Percentiles rank a stretch among this genome's conserved stretches.
phyloP scores from a whole-genome alignment of 2,797 vertebrate genomes.

The Hippoglossus hippoglossus region DNA sequence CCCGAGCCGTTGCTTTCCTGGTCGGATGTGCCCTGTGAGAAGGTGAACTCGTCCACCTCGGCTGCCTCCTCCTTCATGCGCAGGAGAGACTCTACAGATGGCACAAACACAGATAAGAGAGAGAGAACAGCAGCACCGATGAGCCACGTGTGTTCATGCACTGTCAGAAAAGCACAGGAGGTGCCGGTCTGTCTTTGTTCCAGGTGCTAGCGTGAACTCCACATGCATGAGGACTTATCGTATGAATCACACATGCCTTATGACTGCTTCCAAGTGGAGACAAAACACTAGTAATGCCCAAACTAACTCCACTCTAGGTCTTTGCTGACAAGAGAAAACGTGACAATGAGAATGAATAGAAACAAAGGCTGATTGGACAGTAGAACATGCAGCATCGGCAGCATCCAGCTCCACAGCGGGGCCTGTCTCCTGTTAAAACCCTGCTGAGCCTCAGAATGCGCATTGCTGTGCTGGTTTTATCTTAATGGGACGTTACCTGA shows the following conservation, averaged over 20 bases:
- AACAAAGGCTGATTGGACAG: conserved; percentile 17
- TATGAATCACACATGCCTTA: conserved; percentile 36
- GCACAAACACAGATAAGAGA: conserved; percentile 49
- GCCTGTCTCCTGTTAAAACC: conserved; percentile 10
- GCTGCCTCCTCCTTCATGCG: conserved; percentile 92
- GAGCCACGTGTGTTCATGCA: conserved; percentile 31
- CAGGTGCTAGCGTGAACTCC: conserved; percentile 4
- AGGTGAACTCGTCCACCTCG: conserved; percentile 93
- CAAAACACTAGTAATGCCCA: conserved; percentile 2
- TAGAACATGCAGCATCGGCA: conserved; percentile 55
- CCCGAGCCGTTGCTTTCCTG: conserved; percentile 98
- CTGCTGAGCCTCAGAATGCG: conserved; percentile 13
- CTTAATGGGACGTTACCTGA: conserved; percentile 86
- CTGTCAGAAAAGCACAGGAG: background rate
- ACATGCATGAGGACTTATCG: conserved; percentile 34
- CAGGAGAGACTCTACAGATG: conserved; percentile 87
- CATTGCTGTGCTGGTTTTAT: conserved; percentile 31
- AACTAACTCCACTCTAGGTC: conserved; percentile 11
- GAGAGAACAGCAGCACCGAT: conserved; percentile 38
- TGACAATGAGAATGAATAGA: conserved; percentile 12
- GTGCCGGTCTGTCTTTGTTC: background rate
- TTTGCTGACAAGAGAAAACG: conserved; percentile 17
- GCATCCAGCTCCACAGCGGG: conserved; percentile 39
- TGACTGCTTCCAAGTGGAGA: conserved; percentile 8
- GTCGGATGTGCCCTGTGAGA: conserved; percentile 95